Base-by-base conservation (phyloP, 2,797 vertebrate genomes). In the Danio albolineatus region DNA sequence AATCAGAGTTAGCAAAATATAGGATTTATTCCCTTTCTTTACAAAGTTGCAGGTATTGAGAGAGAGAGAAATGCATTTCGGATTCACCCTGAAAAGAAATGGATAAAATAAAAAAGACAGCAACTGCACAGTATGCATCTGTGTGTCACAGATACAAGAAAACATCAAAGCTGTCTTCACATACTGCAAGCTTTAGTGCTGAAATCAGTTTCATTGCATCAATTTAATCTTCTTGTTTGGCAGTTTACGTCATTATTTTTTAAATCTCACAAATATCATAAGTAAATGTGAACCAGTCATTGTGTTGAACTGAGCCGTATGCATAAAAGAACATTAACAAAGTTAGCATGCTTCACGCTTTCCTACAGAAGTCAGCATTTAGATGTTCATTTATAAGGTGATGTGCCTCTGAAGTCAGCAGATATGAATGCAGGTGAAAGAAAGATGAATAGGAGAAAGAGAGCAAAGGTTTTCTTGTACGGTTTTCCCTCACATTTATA, bases 1-100 rank as follows among this genome's bases (percentile, higher is more conserved):
- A 76, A 71, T 82, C 62, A 54, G 79, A 76, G 38, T 81, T 77
- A 79, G 72, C 82, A 85, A 85, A 81, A 85, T 77, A 61, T 76
- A 38, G 59, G 36, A 28, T 54, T 21, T 72, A 75, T 75, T 8
- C 6, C n/a, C 39, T 14, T 73, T 46, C 9, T 28, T 75, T 71
- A 28, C 49, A 12, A 44, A 54, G 16, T 44, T 70, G 71, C n/a
- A 53, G 54, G 62, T 83, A 51, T 76, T 79, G 3, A 28, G 28
- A 28, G 28, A 28, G 1, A 28, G 28, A 85, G 46, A 73, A 79
- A 53, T 38, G 16, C 14, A n/a, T 49, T 43, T 54, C 57, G 67
- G 51, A 65, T 66, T 43, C 38, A 46, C 13, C 14, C 76, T 53
- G 56, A 72, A 84, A 28, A n/a, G 71, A 59, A 59, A 54, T 73